phyloP scores from a whole-genome alignment of 2,797 vertebrate genomes.

The Halcyon leucocephala region DNA sequence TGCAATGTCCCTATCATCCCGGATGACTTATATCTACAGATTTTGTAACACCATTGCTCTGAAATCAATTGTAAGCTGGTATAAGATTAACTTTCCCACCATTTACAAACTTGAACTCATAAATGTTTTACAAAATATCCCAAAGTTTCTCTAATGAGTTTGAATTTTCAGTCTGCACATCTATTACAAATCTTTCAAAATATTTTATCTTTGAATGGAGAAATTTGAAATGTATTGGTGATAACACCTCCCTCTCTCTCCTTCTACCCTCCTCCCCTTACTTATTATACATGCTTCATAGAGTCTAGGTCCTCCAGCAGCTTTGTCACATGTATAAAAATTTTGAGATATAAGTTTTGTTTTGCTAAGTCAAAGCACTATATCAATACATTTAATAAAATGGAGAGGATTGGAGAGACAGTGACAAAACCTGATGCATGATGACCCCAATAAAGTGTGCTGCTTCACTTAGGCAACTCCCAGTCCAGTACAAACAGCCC shows the following conservation, averaged over 20 bases:
- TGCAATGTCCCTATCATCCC: rapidly evolving
- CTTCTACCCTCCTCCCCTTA: not conserved
- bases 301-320: not conserved
- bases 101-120: not conserved
- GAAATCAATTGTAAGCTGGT: not conserved
- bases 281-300: not conserved
- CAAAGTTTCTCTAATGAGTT: not conserved
- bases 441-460: not conserved
- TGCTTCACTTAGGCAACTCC: not conserved
- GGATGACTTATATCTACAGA: not conserved
- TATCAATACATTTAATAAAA: not conserved
- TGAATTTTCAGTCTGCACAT: not conserved
- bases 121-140: not conserved
- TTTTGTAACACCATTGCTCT: not conserved
- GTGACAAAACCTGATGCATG: not conserved
- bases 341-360: not conserved
- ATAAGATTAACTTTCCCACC: not conserved
- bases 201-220: not conserved
- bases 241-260: not conserved
- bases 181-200: not conserved
- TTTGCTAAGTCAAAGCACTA: not conserved
- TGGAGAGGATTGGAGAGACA: not conserved
- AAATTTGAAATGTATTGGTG: not conserved
- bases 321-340: not conserved
- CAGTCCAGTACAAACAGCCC: not conserved